Conservation (phyloP, 2,113 vertebrate species). For the Blennius ocellaris region DNA sequence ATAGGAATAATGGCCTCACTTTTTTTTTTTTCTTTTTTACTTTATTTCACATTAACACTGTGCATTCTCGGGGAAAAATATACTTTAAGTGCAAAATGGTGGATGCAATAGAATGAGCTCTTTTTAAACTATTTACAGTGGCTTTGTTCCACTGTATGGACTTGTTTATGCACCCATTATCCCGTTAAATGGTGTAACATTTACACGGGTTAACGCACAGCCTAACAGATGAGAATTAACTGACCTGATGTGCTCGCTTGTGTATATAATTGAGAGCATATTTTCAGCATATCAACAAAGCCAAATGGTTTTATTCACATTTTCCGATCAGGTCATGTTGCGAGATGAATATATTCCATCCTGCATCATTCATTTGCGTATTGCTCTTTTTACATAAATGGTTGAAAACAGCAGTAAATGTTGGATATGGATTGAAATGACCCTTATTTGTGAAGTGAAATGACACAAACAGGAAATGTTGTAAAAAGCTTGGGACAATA, state of each 20-base stretch:
- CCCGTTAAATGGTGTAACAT: constrained; percentile 14
- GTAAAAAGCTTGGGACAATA: constrained; percentile 18
- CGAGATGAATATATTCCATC: constrained; percentile 3
- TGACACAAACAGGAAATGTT: not conserved
- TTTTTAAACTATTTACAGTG: not conserved
- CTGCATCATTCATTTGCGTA: constrained; percentile 11
- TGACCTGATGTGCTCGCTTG: constrained; percentile 7
- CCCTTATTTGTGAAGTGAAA: not conserved
- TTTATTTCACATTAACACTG: not conserved
- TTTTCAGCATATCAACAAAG: constrained; percentile 10
- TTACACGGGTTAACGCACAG: constrained; percentile 12
- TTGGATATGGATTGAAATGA: not conserved
- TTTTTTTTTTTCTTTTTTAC: not conserved
- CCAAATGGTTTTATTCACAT: constrained; percentile 13
- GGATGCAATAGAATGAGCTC: not conserved
- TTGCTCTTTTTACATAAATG: not conserved
- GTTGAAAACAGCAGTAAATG: constrained; percentile 4
- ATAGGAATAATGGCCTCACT: not conserved
- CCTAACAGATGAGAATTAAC: constrained; percentile 3
- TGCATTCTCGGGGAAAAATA: not conserved
- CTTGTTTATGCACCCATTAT: constrained; percentile 11
- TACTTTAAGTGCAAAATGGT: not conserved
- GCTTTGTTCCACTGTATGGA: constrained; percentile 6
- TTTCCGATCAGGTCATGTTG: constrained; percentile 1
- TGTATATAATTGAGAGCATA: constrained; percentile 12